Evolutionary conservation across 2,113 vertebrate genomes (phyloP).

Genomic region (Delphinus delphis): DNA sequence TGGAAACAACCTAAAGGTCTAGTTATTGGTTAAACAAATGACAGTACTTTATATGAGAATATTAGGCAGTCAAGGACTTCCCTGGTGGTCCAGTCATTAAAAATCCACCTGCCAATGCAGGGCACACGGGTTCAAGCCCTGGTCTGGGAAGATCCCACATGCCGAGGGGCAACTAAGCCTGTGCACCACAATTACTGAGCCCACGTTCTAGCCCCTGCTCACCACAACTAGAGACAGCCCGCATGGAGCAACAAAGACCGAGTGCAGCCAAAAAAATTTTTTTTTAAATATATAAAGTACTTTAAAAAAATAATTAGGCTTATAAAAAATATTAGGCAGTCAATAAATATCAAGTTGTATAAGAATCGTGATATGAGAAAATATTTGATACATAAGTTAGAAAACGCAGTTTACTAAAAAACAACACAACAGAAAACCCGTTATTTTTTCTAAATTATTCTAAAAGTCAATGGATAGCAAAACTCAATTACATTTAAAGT

Average conservation of each 20-base stretch:
- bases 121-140: no score
- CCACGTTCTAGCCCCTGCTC: no score
- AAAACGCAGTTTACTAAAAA: not conserved
- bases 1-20: not conserved
- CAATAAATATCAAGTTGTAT: not conserved
- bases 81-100: no score
- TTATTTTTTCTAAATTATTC: not conserved
- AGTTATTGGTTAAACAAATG: not conserved
- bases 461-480: not conserved
- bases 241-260: no score
- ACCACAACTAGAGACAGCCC: no score
- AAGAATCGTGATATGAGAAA: not conserved
- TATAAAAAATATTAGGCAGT: not conserved
- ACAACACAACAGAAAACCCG: not conserved
- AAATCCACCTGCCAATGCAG: no score
- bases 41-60: not conserved
- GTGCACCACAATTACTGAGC: no score
- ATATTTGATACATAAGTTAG: not conserved
- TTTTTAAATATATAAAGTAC: no score
- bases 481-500: not conserved
- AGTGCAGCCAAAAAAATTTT: no score
- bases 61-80: not conserved
- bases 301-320: no score
- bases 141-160: no score
- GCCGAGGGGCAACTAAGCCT: no score